Percentiles rank a stretch among this genome's conserved stretches.
phyloP scores from a whole-genome alignment of 2,797 vertebrate species.

The Brachyalestes nurse region DNA sequence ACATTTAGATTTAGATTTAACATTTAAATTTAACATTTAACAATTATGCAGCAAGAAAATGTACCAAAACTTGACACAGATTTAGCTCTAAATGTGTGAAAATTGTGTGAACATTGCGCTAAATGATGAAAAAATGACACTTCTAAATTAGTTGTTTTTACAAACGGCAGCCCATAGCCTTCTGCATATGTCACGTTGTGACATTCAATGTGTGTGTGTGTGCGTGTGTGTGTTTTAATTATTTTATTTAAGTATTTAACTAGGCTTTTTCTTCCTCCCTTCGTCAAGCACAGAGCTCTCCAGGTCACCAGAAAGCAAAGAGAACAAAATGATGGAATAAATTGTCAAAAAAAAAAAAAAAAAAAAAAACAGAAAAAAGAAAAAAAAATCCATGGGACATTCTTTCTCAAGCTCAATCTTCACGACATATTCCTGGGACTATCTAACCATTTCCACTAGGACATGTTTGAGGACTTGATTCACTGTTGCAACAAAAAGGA shows the following conservation, averaged over 20 bases:
- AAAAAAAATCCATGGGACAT: constrained; percentile 36
- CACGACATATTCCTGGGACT: constrained; percentile 40
- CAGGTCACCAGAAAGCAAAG: constrained; percentile 47
- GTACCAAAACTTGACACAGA: too few species aligned
- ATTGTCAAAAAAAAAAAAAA: constrained; percentile 35
- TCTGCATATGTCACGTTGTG: neutral
- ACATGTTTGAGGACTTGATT: constrained; percentile 44
- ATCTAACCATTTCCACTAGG: constrained; percentile 32
- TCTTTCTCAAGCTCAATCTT: constrained; percentile 34
- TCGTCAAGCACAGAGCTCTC: constrained; percentile 27
- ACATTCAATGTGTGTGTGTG: neutral
- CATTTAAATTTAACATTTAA: too few species aligned
- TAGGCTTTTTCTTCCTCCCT: constrained; percentile 5
- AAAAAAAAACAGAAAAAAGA: constrained; percentile 8
- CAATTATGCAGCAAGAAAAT: too few species aligned
- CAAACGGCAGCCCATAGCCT: too few species aligned
- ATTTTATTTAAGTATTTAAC: constrained; percentile 9
- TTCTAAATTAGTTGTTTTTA: too few species aligned
- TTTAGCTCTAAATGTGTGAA: too few species aligned
- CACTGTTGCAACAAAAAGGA: constrained; percentile 32
- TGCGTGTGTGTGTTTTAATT: too few species aligned
- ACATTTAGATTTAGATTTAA: too few species aligned
- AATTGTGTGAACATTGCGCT: too few species aligned
- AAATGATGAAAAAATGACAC: too few species aligned
- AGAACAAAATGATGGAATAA: constrained; percentile 37